Percentiles rank a stretch among this genome's conserved stretches.
These are phyloP conservation scores for Latrodectus hesperus DNA, from an alignment of 2,888 invertebrate species.

Conservation along the genomic window DNA sequence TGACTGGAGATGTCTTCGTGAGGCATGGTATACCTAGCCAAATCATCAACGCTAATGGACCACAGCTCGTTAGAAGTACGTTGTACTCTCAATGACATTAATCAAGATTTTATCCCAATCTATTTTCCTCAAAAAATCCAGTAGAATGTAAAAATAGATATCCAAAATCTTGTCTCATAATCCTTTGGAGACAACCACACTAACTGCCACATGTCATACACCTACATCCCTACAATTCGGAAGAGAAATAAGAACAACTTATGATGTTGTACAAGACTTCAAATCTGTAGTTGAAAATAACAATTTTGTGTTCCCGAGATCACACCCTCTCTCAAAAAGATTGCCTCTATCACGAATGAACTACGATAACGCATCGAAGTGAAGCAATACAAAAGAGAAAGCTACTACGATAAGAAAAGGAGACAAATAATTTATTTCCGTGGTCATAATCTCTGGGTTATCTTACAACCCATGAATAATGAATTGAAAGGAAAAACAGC, in stretches of 20 bases:
- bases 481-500: too few relatives aligned
- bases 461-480: too few relatives aligned
- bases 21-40: background rate
- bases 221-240: background rate
- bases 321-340: slow-evolving; percentile 8
- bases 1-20: slow-evolving; percentile 7
- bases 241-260: background rate
- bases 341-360: background rate
- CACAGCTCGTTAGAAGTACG: slow-evolving; percentile 3
- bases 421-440: background rate
- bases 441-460: too few relatives aligned
- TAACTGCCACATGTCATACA: background rate
- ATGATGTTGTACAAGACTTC: background rate
- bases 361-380: background rate
- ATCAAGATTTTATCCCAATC: slow-evolving; percentile 11
- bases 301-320: slow-evolving; percentile 28
- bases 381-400: background rate
- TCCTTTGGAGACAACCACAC: background rate
- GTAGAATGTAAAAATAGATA: slow-evolving; percentile 21
- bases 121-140: slow-evolving; percentile 11
- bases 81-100: background rate
- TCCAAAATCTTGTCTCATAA: slow-evolving; percentile 14
- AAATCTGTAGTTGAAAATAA: background rate
- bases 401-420: background rate
- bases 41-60: slow-evolving; percentile 17